Evolutionary conservation across 2,113 vertebrate genomes (phyloP), one percentile per base, ranked within the genome.

Genomic region (Callionymus lyra): DNA sequence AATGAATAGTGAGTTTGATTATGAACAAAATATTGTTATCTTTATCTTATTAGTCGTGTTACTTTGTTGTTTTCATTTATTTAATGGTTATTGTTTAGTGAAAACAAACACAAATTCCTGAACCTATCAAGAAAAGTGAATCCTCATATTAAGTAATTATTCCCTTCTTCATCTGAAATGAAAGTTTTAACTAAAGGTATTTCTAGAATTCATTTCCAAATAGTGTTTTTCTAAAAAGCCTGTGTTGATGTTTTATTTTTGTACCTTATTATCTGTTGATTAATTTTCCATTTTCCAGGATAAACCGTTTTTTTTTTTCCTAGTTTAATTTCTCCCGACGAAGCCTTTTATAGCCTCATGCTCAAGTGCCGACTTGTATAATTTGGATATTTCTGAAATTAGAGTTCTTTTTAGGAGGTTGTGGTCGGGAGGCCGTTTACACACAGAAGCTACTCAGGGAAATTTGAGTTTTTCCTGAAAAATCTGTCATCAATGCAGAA

Each of bases 241-340:
- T 53, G 41, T 57, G 45, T 62, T 72, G 35, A 59, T 68, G 48
- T 61, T 54, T 8, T 3, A 14, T 31, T 40, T 75, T 55, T 44
- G 51, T 56, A 46, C 5, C 18, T 66, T 73, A 72, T 75, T 76
- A 65, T 70, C 73, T 70, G 64, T 54, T 12, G 6, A 41, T 41
- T 41, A 41, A 27, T 27, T 70, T 60, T 72, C 75, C 71, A 60
- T 52, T 75, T 50, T 72, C 59, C 63, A 62, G 65, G 58, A 63
- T 70, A 48, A 70, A 62, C 61, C 74, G 70, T 66, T 78, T 70
- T 78, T 60, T 67, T 68, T 59, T 63, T 71, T 77, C 73, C 62
- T 59, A 56, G 69, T 69, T 59, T 47, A 52, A 72, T 54, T 52
- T 68, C 63, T 72, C 61, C 59, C 60, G 50, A 71, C 56, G 63